Percentiles rank a stretch among this genome's conserved stretches.
phyloP scores from a whole-genome alignment of 2,797 vertebrate genomes.

The Crotalus adamanteus region DNA sequence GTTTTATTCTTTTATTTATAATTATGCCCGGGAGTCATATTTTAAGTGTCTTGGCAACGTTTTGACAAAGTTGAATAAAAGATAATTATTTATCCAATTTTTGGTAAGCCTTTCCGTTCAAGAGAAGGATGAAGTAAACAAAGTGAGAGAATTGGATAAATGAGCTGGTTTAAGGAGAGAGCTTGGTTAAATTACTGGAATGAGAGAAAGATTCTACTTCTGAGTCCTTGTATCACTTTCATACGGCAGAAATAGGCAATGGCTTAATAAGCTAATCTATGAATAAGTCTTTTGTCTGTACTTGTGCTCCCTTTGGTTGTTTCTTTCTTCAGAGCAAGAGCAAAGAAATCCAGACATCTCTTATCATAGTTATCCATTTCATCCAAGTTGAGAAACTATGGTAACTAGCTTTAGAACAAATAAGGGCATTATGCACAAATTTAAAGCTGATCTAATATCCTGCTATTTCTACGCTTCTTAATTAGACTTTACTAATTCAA shows the following conservation, averaged over 20 bases:
- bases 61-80: background rate
- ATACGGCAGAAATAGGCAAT: background rate
- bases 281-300: background rate
- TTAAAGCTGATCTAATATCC: background rate
- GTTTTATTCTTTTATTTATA: no score
- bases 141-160: background rate
- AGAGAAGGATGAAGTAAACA: background rate
- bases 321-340: background rate
- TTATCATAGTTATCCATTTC: background rate
- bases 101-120: background rate
- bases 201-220: background rate
- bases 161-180: background rate
- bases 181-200: background rate
- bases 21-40: no score
- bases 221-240: background rate
- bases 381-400: background rate
- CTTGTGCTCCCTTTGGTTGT: background rate
- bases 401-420: background rate
- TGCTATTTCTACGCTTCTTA: background rate
- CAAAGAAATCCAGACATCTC: background rate
- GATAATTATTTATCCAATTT: background rate
- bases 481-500: background rate
- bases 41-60: no score
- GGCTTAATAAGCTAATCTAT: background rate
- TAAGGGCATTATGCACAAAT: background rate